Evolutionary conservation across 2,113 vertebrate genomes (phyloP).

Genomic region (Nothobranchius furzeri): DNA sequence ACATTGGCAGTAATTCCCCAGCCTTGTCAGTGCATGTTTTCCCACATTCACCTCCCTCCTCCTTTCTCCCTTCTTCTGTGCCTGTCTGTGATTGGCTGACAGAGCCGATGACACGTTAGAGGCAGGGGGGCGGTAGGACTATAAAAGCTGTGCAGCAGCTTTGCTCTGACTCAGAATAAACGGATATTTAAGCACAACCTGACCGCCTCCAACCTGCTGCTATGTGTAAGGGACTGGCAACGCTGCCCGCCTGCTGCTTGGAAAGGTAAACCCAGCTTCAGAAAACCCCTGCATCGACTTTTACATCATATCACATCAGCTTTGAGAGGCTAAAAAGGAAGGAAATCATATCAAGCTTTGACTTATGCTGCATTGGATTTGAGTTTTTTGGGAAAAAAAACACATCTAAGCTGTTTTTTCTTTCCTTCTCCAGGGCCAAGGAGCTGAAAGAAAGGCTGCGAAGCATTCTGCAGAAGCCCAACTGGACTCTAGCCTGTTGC

Average conservation of each 20-base stretch:
- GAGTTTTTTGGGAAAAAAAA: background rate
- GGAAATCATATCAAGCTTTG: no score
- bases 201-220: conserved; percentile 42
- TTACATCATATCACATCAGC: background rate
- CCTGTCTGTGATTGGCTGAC: conserved; percentile 65
- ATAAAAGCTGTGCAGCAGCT: conserved; percentile 74
- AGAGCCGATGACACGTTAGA: conserved; percentile 56
- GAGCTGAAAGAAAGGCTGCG: conserved; percentile 87
- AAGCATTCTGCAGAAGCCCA: conserved; percentile 85
- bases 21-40: conserved; percentile 25
- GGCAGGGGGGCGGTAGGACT: conserved; percentile 46
- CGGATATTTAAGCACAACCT: conserved; percentile 52
- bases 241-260: conserved; percentile 83
- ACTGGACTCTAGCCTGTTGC: conserved; percentile 66
- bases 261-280: conserved; percentile 83
- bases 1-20: conserved; percentile 42
- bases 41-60: background rate
- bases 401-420: conserved; percentile 13
- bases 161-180: conserved; percentile 47
- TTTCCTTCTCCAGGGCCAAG: conserved; percentile 81
- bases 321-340: background rate
- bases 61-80: background rate
- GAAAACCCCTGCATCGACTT: background rate
- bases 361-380: no score
- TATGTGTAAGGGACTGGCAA: conserved; percentile 86